Evolutionary conservation across 2,797 vertebrate genomes (phyloP).

Genomic region (Acanthis flammea): DNA sequence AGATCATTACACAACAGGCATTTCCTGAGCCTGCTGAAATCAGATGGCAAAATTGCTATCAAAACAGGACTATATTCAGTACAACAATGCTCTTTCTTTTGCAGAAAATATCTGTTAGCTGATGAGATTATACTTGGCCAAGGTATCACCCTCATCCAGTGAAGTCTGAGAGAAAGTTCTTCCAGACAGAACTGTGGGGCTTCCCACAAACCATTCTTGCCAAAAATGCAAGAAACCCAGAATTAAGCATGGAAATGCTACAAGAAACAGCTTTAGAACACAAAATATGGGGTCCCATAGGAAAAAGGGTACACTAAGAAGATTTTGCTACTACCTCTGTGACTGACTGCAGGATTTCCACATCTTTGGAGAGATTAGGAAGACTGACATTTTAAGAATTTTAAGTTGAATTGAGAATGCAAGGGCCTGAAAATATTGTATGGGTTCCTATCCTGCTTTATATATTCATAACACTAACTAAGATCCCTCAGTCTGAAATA

Average conservation of each 20-base stretch:
- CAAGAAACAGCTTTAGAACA: not conserved
- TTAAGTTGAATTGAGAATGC: not conserved
- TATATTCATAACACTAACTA: not conserved
- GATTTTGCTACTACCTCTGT: not conserved
- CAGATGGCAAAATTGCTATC: not conserved
- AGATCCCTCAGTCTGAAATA: not conserved
- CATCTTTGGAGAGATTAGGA: not conserved
- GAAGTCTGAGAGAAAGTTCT: not conserved
- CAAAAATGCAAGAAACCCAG: not conserved
- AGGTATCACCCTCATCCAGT: not conserved
- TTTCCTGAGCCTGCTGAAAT: conserved; percentile 8
- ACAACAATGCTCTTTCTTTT: not conserved
- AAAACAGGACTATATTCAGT: not conserved
- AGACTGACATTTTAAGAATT: not conserved
- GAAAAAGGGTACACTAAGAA: not conserved
- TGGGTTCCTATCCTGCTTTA: not conserved
- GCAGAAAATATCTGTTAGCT: not conserved
- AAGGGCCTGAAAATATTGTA: not conserved
- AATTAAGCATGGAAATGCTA: not conserved
- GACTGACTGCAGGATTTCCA: not conserved
- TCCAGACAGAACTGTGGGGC: not conserved
- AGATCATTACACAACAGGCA: not conserved
- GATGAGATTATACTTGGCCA: not conserved
- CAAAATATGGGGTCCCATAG: not conserved
- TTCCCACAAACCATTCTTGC: not conserved